phyloP scores from a whole-genome alignment of 2,888 invertebrate genomes.

The Hirudinaria manillensis region DNA sequence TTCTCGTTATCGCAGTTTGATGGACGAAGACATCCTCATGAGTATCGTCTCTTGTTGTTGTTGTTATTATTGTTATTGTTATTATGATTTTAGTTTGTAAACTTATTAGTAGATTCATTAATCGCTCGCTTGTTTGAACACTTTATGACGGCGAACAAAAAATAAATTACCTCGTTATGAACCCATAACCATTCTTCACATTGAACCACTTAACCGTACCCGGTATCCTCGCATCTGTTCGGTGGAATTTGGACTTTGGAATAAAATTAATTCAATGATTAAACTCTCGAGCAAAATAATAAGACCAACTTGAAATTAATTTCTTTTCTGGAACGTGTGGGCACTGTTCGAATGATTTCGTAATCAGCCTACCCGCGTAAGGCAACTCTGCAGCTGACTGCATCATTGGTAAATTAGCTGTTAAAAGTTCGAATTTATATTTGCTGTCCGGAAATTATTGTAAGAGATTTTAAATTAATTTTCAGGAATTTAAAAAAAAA shows the following conservation, averaged over 20 bases:
- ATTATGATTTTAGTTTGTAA: neutral
- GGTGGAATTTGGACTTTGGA: neutral
- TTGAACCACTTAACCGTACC: constrained; percentile 31
- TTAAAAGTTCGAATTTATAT: constrained; percentile 5
- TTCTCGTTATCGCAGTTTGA: constrained; percentile 81
- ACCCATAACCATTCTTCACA: constrained; percentile 30
- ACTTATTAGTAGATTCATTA: too few species aligned
- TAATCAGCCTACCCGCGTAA: neutral
- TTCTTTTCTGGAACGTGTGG: constrained; percentile 25
- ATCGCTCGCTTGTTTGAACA: too few species aligned
- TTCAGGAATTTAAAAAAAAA: too few species aligned
- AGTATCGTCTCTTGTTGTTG: constrained; percentile 22
- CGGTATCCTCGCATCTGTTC: constrained; percentile 17
- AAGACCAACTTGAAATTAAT: constrained; percentile 15
- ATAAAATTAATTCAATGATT: neutral
- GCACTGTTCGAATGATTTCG: constrained; percentile 22
- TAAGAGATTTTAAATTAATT: too few species aligned
- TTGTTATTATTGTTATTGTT: constrained; percentile 2
- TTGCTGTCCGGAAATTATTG: constrained; percentile 1
- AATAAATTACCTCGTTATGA: constrained; percentile 25
- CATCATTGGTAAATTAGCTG: neutral
- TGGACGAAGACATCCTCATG: constrained; percentile 28
- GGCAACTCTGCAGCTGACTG: neutral
- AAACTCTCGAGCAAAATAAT: neutral
- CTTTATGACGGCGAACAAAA: too few species aligned